Evolutionary conservation across 2,888 invertebrate species (phyloP).

Genomic region (Lapara coniferarum): DNA sequence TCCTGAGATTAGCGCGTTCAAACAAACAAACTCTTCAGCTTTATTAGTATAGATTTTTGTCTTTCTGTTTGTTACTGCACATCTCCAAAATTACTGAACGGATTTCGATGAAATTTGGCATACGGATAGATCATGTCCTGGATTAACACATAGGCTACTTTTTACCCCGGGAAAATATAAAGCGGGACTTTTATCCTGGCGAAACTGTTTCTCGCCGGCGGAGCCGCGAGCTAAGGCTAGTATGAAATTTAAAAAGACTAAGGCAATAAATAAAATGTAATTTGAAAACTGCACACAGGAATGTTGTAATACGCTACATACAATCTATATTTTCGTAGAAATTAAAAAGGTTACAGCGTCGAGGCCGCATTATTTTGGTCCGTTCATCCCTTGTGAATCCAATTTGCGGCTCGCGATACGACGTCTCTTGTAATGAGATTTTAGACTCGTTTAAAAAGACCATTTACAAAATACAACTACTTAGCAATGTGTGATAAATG

Average conservation of each 20-base stretch:
- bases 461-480: slow-evolving; percentile 60
- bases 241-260: background rate
- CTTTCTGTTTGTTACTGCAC: too few relatives aligned
- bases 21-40: too few relatives aligned
- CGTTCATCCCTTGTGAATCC: slow-evolving; percentile 68
- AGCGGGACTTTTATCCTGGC: too few relatives aligned
- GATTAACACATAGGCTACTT: too few relatives aligned
- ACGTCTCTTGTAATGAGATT: slow-evolving; percentile 72
- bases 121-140: too few relatives aligned
- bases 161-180: too few relatives aligned
- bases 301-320: background rate
- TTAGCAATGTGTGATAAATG: slow-evolving; percentile 48
- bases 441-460: slow-evolving; percentile 64
- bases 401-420: slow-evolving; percentile 66
- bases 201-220: too few relatives aligned
- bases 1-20: too few relatives aligned
- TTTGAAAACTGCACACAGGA: background rate
- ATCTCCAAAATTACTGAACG: too few relatives aligned
- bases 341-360: slow-evolving; percentile 60
- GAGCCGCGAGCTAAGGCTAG: too few relatives aligned
- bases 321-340: slow-evolving; percentile 45
- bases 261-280: slow-evolving; percentile 6
- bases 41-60: too few relatives aligned
- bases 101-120: too few relatives aligned
- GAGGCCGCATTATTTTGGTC: slow-evolving; percentile 66